phyloP scores from a whole-genome alignment of 2,113 vertebrate species.

The Corythoichthys intestinalis region DNA sequence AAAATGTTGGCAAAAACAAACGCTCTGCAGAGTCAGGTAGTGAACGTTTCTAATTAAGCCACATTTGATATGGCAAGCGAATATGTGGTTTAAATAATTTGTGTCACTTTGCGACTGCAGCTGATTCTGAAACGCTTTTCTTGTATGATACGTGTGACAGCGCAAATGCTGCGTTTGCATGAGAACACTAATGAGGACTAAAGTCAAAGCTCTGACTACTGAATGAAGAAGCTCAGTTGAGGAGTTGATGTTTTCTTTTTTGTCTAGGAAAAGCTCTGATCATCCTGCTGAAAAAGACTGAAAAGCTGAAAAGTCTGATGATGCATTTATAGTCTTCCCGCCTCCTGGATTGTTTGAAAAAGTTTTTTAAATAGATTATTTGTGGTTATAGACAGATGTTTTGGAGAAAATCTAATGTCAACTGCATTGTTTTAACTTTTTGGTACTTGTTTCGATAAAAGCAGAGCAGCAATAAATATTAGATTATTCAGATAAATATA shows the following conservation, averaged over 20 bases:
- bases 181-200: constrained; percentile 42
- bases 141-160: neutral
- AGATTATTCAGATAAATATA: neutral
- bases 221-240: constrained; percentile 39
- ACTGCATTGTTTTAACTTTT: neutral
- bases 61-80: constrained; percentile 4
- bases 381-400: constrained; percentile 20
- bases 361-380: constrained; percentile 16
- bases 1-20: neutral
- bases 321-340: constrained; percentile 33
- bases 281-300: constrained; percentile 42
- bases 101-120: constrained; percentile 14
- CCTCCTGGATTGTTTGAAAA: constrained; percentile 13
- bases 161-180: neutral
- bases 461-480: neutral
- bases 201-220: constrained; percentile 25
- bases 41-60: constrained; percentile 6
- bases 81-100: constrained; percentile 27
- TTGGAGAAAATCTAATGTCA: neutral
- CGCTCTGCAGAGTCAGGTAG: neutral
- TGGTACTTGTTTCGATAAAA: neutral
- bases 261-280: constrained; percentile 40
- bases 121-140: constrained; percentile 19
- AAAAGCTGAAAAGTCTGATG: constrained; percentile 31
- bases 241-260: constrained; percentile 45